Conservation (phyloP, 2,113 vertebrate species). For the Microcebus jonahi region DNA sequence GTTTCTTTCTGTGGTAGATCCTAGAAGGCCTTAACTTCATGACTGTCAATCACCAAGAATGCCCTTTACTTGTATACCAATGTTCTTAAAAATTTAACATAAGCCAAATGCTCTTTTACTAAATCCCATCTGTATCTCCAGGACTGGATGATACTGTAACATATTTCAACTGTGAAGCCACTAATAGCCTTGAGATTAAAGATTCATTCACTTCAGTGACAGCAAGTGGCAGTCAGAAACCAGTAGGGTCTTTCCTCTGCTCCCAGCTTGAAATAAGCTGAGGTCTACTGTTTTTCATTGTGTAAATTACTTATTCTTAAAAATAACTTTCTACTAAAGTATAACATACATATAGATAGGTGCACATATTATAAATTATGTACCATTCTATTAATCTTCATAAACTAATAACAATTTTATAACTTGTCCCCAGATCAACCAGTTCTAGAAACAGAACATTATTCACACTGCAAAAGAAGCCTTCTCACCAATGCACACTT, state of each 20-base stretch:
- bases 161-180: not conserved
- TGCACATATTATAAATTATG: not conserved
- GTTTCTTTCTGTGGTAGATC: not conserved
- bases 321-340: not conserved
- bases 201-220: not conserved
- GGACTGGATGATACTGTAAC: not conserved
- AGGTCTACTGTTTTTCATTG: not conserved
- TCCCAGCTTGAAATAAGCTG: not conserved
- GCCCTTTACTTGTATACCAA: not conserved
- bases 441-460: not conserved
- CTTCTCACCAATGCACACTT: not conserved
- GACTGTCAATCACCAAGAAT: not conserved
- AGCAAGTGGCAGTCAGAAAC: not conserved
- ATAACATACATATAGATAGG: not conserved
- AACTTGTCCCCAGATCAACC: not conserved
- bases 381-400: not conserved
- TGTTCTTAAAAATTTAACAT: not conserved
- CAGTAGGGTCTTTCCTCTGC: slow-evolving; percentile 9
- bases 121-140: not conserved
- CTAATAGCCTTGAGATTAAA: not conserved
- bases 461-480: not conserved
- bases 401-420: not conserved
- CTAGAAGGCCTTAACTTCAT: not conserved
- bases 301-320: not conserved
- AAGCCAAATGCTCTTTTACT: not conserved